A percentile compares a stretch with the other conserved stretches of the same genome.
Conservation (phyloP, 2,797 vertebrate genomes). For the Rhadinocentrus ornatus region DNA sequence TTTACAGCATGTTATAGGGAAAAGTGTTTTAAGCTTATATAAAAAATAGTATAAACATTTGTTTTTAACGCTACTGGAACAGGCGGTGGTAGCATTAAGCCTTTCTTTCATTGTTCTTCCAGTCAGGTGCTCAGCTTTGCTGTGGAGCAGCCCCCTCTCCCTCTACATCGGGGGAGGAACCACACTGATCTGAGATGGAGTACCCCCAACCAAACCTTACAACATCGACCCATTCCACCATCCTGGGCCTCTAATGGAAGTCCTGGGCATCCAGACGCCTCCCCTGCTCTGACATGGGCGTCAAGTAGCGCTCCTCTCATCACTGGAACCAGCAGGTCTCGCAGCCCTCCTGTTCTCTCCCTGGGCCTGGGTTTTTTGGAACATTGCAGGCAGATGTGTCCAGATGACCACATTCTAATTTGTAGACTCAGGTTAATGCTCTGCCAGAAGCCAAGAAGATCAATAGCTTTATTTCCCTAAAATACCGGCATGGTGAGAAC, state of each 20-base stretch:
- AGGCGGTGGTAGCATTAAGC: conserved; percentile 37
- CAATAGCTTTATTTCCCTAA: conserved; percentile 87
- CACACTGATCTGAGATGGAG: conserved; percentile 81
- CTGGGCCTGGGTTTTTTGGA: conserved; percentile 75
- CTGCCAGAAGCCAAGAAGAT: conserved; percentile 77
- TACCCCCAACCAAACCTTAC: conserved; percentile 81
- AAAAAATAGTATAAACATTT: conserved; percentile 23
- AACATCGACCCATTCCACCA: conserved; percentile 81
- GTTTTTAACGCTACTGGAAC: conserved; percentile 37
- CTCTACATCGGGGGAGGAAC: conserved; percentile 72
- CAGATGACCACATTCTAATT: conserved; percentile 83
- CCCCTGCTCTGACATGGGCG: conserved; percentile 70
- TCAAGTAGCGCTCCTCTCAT: conserved; percentile 80
- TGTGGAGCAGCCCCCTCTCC: conserved; percentile 68
- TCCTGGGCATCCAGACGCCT: conserved; percentile 79
- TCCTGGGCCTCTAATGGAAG: conserved; percentile 84
- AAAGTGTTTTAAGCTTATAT: conserved; percentile 7
- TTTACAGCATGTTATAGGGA: conserved; percentile 4
- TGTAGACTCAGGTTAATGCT: conserved; percentile 80
- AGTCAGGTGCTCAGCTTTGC: conserved; percentile 72
- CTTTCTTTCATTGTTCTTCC: conserved; percentile 70
- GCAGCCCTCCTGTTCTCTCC: conserved; percentile 65
- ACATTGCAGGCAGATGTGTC: conserved; percentile 79
- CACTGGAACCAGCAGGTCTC: conserved; percentile 78
- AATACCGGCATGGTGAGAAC: conserved; percentile 77